Conservation (phyloP, 2,797 vertebrate genomes). For the Lacerta bilineata region DNA sequence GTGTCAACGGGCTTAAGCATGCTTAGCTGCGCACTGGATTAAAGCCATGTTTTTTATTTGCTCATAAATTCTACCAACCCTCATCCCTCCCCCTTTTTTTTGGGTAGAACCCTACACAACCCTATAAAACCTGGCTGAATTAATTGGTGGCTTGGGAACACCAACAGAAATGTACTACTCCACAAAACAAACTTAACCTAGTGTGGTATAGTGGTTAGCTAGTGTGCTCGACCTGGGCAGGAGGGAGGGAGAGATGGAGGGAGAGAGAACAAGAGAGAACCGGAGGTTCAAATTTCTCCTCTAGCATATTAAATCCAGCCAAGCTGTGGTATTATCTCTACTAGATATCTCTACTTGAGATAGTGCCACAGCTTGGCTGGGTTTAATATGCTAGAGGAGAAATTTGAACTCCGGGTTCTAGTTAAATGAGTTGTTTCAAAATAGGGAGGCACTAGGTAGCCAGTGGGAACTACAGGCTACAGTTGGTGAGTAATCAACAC, state of each 20-base stretch:
- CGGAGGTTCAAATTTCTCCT: background rate
- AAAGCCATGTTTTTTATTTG: background rate
- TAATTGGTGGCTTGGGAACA: background rate
- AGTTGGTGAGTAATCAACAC: background rate
- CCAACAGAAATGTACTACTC: rapidly evolving
- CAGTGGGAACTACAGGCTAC: background rate
- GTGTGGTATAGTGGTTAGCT: background rate
- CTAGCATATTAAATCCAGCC: background rate
- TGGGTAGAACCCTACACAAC: background rate
- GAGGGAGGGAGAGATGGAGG: background rate
- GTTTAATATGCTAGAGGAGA: background rate
- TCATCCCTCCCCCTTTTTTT: background rate
- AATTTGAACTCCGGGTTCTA: background rate
- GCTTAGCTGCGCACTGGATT: background rate
- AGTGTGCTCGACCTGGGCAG: background rate
- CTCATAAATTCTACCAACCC: background rate
- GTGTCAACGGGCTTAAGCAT: background rate
- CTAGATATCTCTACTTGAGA: no score
- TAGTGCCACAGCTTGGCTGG: background rate
- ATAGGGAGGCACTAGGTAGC: background rate
- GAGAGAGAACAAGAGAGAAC: no score
- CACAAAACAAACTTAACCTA: rapidly evolving
- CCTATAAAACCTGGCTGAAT: slow-evolving; percentile 14
- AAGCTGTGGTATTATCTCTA: background rate
- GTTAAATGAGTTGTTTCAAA: background rate